These are phyloP conservation scores for Archocentrus centrarchus DNA, from an alignment of 2,113 vertebrate genomes.

Conservation along the genomic window DNA sequence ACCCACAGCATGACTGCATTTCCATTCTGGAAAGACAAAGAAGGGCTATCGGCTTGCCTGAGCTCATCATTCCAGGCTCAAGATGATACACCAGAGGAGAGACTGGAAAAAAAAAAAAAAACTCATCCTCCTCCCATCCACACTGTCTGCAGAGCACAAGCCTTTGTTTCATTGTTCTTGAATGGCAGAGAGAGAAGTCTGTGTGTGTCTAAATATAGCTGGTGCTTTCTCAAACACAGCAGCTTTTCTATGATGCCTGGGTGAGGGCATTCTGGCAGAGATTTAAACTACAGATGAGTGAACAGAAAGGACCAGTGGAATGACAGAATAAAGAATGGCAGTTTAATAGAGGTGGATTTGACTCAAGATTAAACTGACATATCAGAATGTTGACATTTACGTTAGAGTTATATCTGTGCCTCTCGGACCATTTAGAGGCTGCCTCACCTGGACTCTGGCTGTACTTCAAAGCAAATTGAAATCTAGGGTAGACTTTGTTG, in stretches of 20 bases:
- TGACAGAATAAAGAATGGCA: not conserved
- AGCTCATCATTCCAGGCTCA: conserved; percentile 34
- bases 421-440: not conserved
- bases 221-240: not conserved
- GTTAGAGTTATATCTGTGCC: not conserved
- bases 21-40: conserved; percentile 53
- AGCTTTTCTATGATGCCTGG: not conserved
- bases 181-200: conserved; percentile 31
- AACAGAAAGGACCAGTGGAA: not conserved
- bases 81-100: conserved; percentile 39
- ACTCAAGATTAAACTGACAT: not conserved
- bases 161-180: conserved; percentile 39
- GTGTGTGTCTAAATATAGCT: conserved; percentile 14
- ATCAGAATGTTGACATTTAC: not conserved
- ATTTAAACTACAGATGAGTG: not conserved
- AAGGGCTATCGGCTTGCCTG: conserved; percentile 35
- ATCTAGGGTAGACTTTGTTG: not conserved
- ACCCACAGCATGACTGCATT: conserved; percentile 28
- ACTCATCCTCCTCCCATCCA: conserved; percentile 45
- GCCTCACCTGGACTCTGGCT: not conserved
- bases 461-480: not conserved
- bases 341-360: not conserved
- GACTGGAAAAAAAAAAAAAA: conserved; percentile 53
- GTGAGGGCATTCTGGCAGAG: not conserved
- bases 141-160: conserved; percentile 16